Percentiles rank a stretch among this genome's conserved stretches.
These are phyloP conservation scores for Bos taurus DNA, from an alignment of 2,113 vertebrate genomes.

Conservation along the genomic window ARS-UCD2.0 NC_037333.1:114928501-114929000, in stretches of 20 bases:
- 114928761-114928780: background rate
- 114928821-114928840: background rate
- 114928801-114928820: background rate
- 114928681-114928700: background rate
- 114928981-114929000: too few species aligned
- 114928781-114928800: background rate
- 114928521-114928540: background rate
- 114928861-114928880: fast-evolving
- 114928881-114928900: background rate
- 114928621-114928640: background rate
- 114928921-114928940: background rate
- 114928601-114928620: fast-evolving
- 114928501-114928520: background rate
- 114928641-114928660: background rate
- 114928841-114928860: fast-evolving
- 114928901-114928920: too few species aligned
- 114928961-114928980: too few species aligned
- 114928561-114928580: background rate
- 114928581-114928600: background rate
- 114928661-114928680: background rate
- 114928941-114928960: background rate
- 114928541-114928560: fast-evolving
- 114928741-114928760: background rate
- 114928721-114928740: background rate
- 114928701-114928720: background rate